phyloP scores from a whole-genome alignment of 30 jellyfish, hydroid and myxozoan species.

The Turritopsis dohrnii region DNA sequence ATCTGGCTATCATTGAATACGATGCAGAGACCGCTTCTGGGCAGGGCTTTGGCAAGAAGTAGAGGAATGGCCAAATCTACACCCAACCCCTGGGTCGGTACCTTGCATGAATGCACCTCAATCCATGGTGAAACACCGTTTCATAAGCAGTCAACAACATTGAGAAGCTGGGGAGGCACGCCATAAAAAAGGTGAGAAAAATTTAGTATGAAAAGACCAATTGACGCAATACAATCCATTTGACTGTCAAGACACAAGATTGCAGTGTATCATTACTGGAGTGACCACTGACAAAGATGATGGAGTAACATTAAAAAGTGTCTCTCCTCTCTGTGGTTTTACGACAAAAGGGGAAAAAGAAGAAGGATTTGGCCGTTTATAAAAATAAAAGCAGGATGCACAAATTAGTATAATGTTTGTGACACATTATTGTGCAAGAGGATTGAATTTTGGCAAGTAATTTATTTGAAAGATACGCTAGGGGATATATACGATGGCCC shows the following conservation, averaged over 20 bases:
- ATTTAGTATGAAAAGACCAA: slow-evolving; percentile 28
- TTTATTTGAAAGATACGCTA: too few relatives aligned
- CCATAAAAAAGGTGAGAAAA: slow-evolving; percentile 14
- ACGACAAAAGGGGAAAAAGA: too few relatives aligned
- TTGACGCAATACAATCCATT: too few relatives aligned
- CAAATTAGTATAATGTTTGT: too few relatives aligned
- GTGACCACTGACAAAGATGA: slow-evolving; percentile 34
- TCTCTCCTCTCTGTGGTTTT: too few relatives aligned
- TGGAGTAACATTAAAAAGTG: too few relatives aligned
- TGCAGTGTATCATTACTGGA: slow-evolving; percentile 33
- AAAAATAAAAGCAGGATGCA: too few relatives aligned
- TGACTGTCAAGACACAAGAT: slow-evolving; percentile 19
- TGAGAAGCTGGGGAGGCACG: slow-evolving; percentile 31
- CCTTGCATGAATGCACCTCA: slow-evolving; percentile 40
- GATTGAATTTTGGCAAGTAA: too few relatives aligned
- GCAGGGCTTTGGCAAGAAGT: slow-evolving; percentile 51
- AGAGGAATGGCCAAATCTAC: slow-evolving; percentile 41
- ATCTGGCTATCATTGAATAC: slow-evolving; percentile 38
- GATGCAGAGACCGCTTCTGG: slow-evolving; percentile 38
- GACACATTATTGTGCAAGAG: too few relatives aligned
- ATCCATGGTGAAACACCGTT: slow-evolving; percentile 21
- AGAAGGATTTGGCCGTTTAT: too few relatives aligned
- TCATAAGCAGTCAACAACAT: slow-evolving; percentile 39
- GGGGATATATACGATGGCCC: too few relatives aligned
- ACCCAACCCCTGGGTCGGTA: slow-evolving; percentile 29